Evolutionary conservation across 1,140 invertebrate genomes (phyloP), one percentile per base, ranked within the genome.

Genomic region (Leptinotarsa lineolata): DNA sequence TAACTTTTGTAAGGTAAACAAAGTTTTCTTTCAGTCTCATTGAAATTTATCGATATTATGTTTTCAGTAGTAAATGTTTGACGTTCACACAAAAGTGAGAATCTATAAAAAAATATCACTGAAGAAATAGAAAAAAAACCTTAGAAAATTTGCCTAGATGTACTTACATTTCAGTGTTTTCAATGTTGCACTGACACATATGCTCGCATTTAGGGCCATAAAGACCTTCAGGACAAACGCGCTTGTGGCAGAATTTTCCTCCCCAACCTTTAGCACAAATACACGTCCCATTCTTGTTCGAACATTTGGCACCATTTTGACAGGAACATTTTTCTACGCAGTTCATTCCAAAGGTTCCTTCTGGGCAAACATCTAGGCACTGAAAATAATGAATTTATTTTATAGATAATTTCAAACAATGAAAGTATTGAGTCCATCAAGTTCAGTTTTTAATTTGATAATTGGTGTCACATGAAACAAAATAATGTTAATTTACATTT

Each of bases 281-380:
- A 79, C 95, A 97, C 1, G 85, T 84, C 3, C 95, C 95, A 80
- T 92, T 87, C 1, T 86, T 83, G 22, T 89, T 82, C 59, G 90
- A 88, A 83, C 95, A 97, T 24, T 84, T 87, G 3, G 90, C 94
- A 59, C 88, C 92, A 84, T 97, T 94, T 81, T 89, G 81, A 84
- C 97, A 98, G 22, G 83, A 84, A 78, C 96, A 98, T 63, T 86
- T 85, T 65, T 87, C 83, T 21, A 87, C 84, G 81, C 96, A 98
- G 77, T 94, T 91, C 20, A 88, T 76, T 13, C 96, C 96, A 83
- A 88, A 97, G 54, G 86, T 91, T 8, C 92, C 92, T 16, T 89
- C 83, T 0, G 91, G 89, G 83, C 97, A 98, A 68, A 87, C 86
- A 54, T 93, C 89, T 72, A 93, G 85, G 80, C 94, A 96, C 92